phyloP scores from a whole-genome alignment of 1,140 invertebrate genomes.

The Bombus turneri region DNA sequence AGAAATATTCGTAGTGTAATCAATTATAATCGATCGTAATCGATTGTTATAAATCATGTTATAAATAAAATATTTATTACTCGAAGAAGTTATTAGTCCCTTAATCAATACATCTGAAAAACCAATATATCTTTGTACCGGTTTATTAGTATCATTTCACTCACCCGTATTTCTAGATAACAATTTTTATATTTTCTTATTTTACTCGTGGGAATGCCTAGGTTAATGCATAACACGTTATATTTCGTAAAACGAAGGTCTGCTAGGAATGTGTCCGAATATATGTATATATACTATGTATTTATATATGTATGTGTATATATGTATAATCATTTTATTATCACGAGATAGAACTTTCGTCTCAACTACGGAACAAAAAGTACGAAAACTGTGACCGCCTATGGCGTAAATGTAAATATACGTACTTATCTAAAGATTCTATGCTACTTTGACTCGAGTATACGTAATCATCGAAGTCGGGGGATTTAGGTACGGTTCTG shows the following conservation, averaged over 20 bases:
- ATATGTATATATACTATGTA: conserved; percentile 2
- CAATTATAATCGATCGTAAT: too few relatives aligned
- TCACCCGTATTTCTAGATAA: background rate
- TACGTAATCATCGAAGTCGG: background rate
- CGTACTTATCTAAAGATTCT: conserved; percentile 37
- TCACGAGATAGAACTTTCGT: conserved; percentile 7
- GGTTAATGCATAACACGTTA: background rate
- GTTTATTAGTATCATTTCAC: too few relatives aligned
- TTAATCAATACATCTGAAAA: too few relatives aligned
- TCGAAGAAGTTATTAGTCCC: too few relatives aligned
- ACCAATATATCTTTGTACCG: too few relatives aligned
- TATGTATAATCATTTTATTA: background rate
- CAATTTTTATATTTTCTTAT: background rate
- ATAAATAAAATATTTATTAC: too few relatives aligned
- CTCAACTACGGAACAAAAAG: conserved; percentile 6
- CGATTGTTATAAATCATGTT: too few relatives aligned
- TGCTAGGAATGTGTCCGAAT: background rate
- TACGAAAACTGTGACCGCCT: conserved; percentile 21
- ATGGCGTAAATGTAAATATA: background rate
- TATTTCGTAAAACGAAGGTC: background rate
- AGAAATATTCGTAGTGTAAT: background rate
- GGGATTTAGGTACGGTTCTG: conserved; percentile 1
- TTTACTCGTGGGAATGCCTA: background rate
- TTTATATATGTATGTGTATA: background rate
- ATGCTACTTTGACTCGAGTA: conserved; percentile 43